phyloP scores from a whole-genome alignment of 2,113 vertebrate species.

The Tragelaphus strepsiceros region DNA sequence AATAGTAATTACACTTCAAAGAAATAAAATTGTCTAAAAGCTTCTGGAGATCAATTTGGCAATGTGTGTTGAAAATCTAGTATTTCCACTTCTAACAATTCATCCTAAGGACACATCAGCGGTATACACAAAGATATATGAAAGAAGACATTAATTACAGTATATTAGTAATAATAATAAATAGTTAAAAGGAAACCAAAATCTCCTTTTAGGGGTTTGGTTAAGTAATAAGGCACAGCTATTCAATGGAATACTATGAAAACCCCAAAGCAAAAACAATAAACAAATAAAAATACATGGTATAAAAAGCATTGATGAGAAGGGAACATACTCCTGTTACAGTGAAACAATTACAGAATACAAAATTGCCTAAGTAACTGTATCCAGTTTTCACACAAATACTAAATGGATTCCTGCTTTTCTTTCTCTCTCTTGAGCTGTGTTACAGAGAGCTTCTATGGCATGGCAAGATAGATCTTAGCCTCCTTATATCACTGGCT shows the following conservation, averaged over 20 bases:
- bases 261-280: background rate
- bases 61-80: background rate
- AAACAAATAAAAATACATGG: background rate
- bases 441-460: background rate
- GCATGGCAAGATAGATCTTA: background rate
- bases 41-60: background rate
- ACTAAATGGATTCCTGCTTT: background rate
- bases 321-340: background rate
- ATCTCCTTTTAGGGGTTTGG: background rate
- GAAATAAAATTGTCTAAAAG: background rate
- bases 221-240: background rate
- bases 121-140: background rate
- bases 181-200: background rate
- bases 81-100: background rate
- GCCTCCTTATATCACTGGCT: background rate
- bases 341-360: background rate
- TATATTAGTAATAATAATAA: background rate
- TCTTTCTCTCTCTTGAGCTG: background rate
- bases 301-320: background rate
- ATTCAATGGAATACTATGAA: background rate
- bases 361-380: background rate
- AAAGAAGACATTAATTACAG: background rate
- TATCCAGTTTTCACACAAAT: background rate
- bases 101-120: background rate
- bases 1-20: background rate